Evolutionary conservation across 2,888 invertebrate species (phyloP), one percentile per base, ranked within the genome.

Genomic region (Megamerina dolium): DNA sequence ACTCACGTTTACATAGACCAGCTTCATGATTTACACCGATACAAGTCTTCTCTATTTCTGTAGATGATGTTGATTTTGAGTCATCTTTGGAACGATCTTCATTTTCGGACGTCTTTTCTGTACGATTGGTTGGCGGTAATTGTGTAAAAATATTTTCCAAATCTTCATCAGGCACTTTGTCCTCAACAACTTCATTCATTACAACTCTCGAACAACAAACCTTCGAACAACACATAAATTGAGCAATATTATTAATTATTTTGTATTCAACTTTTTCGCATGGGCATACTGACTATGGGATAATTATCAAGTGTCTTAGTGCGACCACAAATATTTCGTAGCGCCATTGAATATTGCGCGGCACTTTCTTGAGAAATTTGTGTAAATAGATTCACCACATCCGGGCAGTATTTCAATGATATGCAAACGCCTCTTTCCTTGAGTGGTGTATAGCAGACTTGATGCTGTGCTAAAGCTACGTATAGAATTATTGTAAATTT

Each of bases 201-300:
- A n/a, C n/a, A n/a, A 29, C 6, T 37, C 19, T 16, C n/a, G 17
- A 3, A 13, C 14, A 19, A 39, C 30, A 17, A n/a, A 27, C 41
- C 31, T 31, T 9, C 31, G 14, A 14, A n/a, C 9, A 4, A 31
- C n/a, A 3, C 13, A 27, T 27, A 30, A n/a, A 30, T 30, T 30
- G 30, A 30, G 5, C 6, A 31, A 4, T 14, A 8, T 10, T 8
- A 23, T 23, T 10, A 23, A 23, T 23, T 8, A 23, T 14, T 13
- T 13, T 31, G n/a, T 6, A 13, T 2, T 36, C 21, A 14, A 49
- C 50, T 23, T 10, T 23, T 45, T n/a, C n/a, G n/a, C n/a, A n/a
- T n/a, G n/a, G n/a, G n/a, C n/a, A n/a, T n/a, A n/a, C n/a, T n/a
- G 54, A 66, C 63, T 41, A 66, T 53, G 14, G 65, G 64, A 51